These are phyloP conservation scores for Aurelia sp. DNA, from an alignment of 30 jellyfish, hydroid and myxozoan genomes.

Conservation along the genomic window DNA sequence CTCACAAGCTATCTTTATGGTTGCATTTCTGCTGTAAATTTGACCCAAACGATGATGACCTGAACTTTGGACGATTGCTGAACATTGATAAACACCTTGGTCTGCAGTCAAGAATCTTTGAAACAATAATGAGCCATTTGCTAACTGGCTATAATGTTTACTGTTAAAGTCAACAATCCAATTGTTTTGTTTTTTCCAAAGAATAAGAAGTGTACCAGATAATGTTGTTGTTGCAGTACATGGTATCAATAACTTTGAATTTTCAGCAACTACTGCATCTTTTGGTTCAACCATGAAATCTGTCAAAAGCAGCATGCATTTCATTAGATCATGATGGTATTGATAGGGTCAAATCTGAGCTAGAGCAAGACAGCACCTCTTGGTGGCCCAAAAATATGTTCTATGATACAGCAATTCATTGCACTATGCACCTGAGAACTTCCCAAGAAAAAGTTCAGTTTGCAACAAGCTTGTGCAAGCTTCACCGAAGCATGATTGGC, in stretches of 20 bases:
- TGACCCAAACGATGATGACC: constrained; percentile 52
- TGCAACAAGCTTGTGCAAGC: no score
- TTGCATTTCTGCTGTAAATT: constrained; percentile 66
- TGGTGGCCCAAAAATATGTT: no score
- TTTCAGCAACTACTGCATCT: constrained; percentile 31
- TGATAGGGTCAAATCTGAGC: background rate
- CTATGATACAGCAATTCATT: no score
- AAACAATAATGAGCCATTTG: constrained; percentile 68
- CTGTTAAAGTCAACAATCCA: constrained; percentile 62
- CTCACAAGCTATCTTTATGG: constrained; percentile 73
- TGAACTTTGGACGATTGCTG: constrained; percentile 52
- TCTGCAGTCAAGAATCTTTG: constrained; percentile 51
- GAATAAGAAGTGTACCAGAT: constrained; percentile 43
- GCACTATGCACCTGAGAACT: no score
- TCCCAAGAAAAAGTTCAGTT: no score
- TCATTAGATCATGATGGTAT: background rate
- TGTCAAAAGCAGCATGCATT: background rate
- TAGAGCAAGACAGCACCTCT: no score
- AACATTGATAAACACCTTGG: constrained; percentile 77
- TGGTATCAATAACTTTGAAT: constrained; percentile 41
- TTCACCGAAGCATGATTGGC: no score
- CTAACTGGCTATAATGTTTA: constrained; percentile 61
- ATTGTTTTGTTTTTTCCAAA: constrained; percentile 65
- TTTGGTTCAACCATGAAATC: constrained; percentile 49
- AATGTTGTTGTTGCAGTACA: constrained; percentile 70